Percentiles rank a stretch among this genome's conserved stretches.
phyloP scores from a whole-genome alignment of 1,140 invertebrate genomes.

The Bombus superbus region DNA sequence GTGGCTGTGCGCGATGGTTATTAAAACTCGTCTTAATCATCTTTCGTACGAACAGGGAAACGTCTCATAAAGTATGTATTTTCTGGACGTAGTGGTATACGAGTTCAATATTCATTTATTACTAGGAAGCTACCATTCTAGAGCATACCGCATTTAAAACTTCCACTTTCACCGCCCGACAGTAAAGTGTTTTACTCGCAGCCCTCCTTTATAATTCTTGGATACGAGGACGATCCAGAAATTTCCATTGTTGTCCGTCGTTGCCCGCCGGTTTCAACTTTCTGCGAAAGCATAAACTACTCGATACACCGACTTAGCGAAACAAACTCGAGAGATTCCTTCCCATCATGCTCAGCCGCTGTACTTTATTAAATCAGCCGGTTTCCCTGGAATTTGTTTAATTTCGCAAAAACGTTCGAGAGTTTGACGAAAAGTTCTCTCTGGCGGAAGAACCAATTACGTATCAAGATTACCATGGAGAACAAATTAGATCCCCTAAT shows the following conservation, averaged over 20 bases:
- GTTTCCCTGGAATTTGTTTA: conserved; percentile 29
- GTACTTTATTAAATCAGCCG: conserved; percentile 29
- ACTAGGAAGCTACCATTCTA: conserved; percentile 16
- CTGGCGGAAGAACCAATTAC: background rate
- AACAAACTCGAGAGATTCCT: conserved; percentile 34
- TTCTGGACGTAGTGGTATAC: background rate
- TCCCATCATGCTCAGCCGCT: background rate
- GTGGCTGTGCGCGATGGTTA: too few species aligned
- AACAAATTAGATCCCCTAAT: background rate
- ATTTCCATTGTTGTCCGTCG: conserved; percentile 11
- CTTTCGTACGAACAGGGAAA: background rate
- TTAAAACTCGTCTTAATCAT: background rate
- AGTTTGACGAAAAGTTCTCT: background rate
- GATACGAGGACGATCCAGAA: background rate
- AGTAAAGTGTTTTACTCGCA: conserved; percentile 9
- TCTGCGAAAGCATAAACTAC: conserved; percentile 8
- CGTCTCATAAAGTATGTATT: conserved; percentile 11
- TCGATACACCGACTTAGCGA: conserved; percentile 21
- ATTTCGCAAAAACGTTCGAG: conserved; percentile 13
- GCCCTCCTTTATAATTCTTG: background rate
- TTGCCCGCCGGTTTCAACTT: conserved; percentile 2
- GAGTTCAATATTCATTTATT: conserved; percentile 39
- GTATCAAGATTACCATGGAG: conserved; percentile 6
- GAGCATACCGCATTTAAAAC: conserved; percentile 33
- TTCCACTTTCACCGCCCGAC: background rate